Percentiles rank a stretch among this genome's conserved stretches.
Evolutionary conservation across 2,888 invertebrate species (phyloP).

Genomic region (Tetheella fluctuosa): DNA sequence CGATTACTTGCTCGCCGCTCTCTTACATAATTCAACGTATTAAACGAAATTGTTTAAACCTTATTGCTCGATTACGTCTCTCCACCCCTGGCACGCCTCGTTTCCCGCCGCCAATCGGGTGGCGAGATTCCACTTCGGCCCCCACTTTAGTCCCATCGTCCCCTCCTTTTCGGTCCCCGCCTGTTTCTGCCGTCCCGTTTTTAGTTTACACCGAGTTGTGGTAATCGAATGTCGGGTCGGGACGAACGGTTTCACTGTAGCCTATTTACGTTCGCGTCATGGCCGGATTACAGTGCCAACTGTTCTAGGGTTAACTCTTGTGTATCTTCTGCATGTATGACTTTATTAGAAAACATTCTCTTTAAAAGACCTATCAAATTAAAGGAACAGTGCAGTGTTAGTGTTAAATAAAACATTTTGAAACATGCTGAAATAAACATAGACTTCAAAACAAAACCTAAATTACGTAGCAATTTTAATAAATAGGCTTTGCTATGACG

Average conservation of each 20-base stretch:
- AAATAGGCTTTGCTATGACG: constrained; percentile 78
- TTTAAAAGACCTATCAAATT: not conserved
- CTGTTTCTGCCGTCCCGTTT: constrained; percentile 54
- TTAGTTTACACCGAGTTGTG: constrained; percentile 58
- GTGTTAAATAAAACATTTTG: constrained; percentile 24
- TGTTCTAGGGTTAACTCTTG: constrained; percentile 15
- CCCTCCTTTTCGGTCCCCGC: constrained; percentile 56
- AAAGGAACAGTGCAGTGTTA: constrained; percentile 44
- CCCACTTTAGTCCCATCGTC: constrained; percentile 48
- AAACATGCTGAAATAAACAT: constrained; percentile 1
- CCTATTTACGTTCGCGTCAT: constrained; percentile 19
- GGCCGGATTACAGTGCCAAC: constrained; percentile 57
- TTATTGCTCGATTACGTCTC: constrained; percentile 84
- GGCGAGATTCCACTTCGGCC: constrained; percentile 40
- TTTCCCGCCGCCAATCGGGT: constrained; percentile 70
- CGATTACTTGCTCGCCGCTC: constrained; percentile 83
- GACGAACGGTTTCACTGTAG: constrained; percentile 43
- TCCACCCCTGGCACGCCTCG: constrained; percentile 81
- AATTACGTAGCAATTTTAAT: constrained; percentile 24
- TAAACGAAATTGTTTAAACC: constrained; percentile 86
- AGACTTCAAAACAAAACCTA: not conserved
- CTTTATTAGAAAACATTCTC: constrained; percentile 17
- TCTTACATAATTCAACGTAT: constrained; percentile 85
- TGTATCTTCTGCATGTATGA: constrained; percentile 12
- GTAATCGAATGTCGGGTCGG: constrained; percentile 56